Conservation (phyloP, 37 sponge, comb jelly and placozoan species). For the Bolinopsis microptera region DNA sequence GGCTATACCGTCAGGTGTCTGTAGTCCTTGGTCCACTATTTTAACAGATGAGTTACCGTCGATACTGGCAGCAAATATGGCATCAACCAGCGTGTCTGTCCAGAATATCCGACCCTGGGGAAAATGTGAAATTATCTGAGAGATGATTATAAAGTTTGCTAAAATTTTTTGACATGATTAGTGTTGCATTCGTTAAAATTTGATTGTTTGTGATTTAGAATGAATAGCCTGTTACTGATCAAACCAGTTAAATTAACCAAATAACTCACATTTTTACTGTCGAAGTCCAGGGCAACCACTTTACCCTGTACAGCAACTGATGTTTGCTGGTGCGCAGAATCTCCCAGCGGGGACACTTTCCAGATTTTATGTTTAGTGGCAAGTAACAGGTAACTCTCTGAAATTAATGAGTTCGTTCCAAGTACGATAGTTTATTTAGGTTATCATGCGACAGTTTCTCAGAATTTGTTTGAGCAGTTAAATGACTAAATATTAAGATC, state of each 20-base stretch:
- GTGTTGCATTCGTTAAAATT: too few relatives aligned
- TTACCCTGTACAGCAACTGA: not conserved
- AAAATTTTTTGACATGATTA: too few relatives aligned
- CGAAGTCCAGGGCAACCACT: slow-evolving; percentile 40
- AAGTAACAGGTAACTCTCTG: slow-evolving; percentile 45
- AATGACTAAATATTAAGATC: too few relatives aligned
- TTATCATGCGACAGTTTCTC: too few relatives aligned
- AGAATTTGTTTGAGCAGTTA: too few relatives aligned
- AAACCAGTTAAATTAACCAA: too few relatives aligned
- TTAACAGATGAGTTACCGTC: not conserved
- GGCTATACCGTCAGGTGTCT: slow-evolving; percentile 52
- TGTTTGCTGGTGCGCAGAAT: slow-evolving; percentile 24
- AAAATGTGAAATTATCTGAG: not conserved
- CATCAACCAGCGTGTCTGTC: slow-evolving; percentile 28
- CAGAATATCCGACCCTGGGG: slow-evolving; percentile 45
- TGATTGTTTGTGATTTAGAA: too few relatives aligned
- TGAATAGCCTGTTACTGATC: too few relatives aligned
- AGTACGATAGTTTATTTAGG: too few relatives aligned
- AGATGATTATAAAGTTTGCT: not conserved
- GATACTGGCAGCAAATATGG: not conserved
- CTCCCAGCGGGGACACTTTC: slow-evolving; percentile 40
- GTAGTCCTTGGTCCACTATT: not conserved
- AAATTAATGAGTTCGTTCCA: too few relatives aligned
- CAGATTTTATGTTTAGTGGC: slow-evolving; percentile 6
- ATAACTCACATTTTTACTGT: slow-evolving; percentile 37